Evolutionary conservation across 2,113 vertebrate species (phyloP), one percentile per base, ranked within the genome.

Genomic region (Danio rerio): DNA sequence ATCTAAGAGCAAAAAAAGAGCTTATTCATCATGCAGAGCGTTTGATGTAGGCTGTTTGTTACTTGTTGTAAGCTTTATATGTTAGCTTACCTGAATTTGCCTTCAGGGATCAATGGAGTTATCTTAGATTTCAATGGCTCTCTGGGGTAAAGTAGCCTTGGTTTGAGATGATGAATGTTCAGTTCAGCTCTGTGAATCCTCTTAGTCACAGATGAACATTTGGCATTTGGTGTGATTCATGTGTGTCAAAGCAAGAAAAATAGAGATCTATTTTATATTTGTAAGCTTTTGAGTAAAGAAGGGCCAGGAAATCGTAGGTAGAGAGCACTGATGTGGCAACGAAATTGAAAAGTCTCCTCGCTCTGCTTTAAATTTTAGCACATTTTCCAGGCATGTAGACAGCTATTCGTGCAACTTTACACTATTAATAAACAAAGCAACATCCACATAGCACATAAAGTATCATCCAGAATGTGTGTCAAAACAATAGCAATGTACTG

Each of bases 1-100:
- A 61, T 49, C 11, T 42, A 76, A 21, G 6, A 40, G 9, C 56
- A 76, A 61, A 76, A n/a, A 47, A 20, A 47, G 42, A 10, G 11
- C 16, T 61, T 59, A 40, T n/a, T n/a, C n/a, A n/a, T n/a, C 9
- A 43, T 42, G 71, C 31, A 56, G 40, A 74, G 56, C 10, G 1
- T 58, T 12, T 43, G 16, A 74, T 58, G 55, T 61, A 47, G 56
- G n/a, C n/a, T 63, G n/a, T 70, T 70, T 69, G 13, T 31, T 72
- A 10, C n/a, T 45, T 15, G 50, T 31, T 69, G 31, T 43, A 68
- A 20, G 31, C 72, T 31, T 31, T 45, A 9, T 75, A n/a, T 83
- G 45, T 79, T n/a, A 16, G 55, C 6, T 20, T 49, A 43, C 77
- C 50, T 31, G n/a, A 59, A 63, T 73, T 63, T 16, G 61, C 73